phyloP scores from a whole-genome alignment of 2,888 invertebrate genomes.

The Cryptophagus acutangulus region DNA sequence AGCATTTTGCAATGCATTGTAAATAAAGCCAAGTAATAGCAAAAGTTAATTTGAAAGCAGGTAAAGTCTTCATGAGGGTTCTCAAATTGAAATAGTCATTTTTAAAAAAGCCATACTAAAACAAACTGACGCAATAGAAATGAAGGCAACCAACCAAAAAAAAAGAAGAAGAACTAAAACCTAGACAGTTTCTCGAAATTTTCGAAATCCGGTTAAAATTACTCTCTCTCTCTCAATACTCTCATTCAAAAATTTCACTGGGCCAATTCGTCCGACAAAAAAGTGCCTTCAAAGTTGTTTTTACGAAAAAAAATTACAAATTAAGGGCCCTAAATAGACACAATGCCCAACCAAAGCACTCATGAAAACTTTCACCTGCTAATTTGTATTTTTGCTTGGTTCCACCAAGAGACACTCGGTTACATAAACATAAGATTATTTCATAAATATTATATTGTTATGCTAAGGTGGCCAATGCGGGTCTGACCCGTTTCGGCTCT shows the following conservation, averaged over 20 bases:
- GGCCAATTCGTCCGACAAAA: constrained; percentile 92
- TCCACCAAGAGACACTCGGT: constrained; percentile 51
- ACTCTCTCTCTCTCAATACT: constrained; percentile 21
- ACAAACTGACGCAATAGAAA: constrained; percentile 76
- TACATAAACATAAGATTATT: constrained; percentile 50
- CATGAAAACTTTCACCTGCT: constrained; percentile 43
- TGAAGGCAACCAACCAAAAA: constrained; percentile 65
- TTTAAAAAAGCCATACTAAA: constrained; percentile 58
- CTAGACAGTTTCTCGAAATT: constrained; percentile 24
- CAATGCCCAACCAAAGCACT: constrained; percentile 62
- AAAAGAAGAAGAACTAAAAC: constrained; percentile 27
- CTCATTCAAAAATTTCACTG: constrained; percentile 68
- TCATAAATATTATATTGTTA: constrained; percentile 52
- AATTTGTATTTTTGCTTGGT: constrained; percentile 42
- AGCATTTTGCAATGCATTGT: too few species aligned
- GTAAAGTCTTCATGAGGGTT: constrained; percentile 50
- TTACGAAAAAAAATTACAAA: constrained; percentile 76
- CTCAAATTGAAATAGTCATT: constrained; percentile 71
- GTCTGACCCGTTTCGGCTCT: constrained; percentile 36
- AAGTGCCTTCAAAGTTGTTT: constrained; percentile 94
- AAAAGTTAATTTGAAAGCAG: constrained; percentile 33
- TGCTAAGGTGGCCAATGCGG: constrained; percentile 47
- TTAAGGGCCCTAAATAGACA: constrained; percentile 85
- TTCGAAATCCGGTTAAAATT: constrained; percentile 44
- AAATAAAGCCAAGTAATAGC: too few species aligned